Conservation (phyloP, 2,888 invertebrate genomes). For the Heteromyza rotundicornis region DNA sequence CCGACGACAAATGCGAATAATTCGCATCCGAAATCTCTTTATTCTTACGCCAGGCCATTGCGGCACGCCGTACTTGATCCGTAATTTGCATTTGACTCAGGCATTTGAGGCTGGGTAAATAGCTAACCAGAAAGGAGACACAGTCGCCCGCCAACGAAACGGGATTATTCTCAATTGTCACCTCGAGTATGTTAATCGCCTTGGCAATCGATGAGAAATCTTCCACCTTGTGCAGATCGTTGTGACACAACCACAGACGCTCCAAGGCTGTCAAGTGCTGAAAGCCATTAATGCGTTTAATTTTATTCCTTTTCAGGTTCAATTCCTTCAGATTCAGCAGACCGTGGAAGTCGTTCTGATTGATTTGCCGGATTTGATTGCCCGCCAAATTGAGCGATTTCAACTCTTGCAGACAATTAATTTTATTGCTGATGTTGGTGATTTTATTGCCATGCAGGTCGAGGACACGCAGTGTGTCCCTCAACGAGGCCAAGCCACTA, state of each 20-base stretch:
- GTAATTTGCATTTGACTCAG: slow-evolving; percentile 81
- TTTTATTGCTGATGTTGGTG: slow-evolving; percentile 60
- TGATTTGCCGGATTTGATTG: slow-evolving; percentile 82
- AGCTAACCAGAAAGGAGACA: slow-evolving; percentile 80
- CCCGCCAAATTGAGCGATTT: slow-evolving; percentile 93
- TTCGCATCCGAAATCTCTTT: slow-evolving; percentile 73
- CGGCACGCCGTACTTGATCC: slow-evolving; percentile 78
- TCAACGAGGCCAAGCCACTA: slow-evolving; percentile 52
- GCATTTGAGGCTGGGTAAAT: slow-evolving; percentile 74
- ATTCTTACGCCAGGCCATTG: slow-evolving; percentile 79
- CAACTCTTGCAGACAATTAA: slow-evolving; percentile 73
- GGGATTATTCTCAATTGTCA: slow-evolving; percentile 87
- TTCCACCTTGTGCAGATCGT: slow-evolving; percentile 74
- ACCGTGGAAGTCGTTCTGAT: slow-evolving; percentile 78
- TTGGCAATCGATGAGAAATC: slow-evolving; percentile 84
- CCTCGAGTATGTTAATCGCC: slow-evolving; percentile 77
- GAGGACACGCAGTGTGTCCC: slow-evolving; percentile 79
- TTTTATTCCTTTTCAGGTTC: slow-evolving; percentile 85
- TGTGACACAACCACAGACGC: slow-evolving; percentile 64
- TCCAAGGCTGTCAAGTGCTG: slow-evolving; percentile 77
- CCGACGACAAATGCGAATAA: slow-evolving; percentile 61
- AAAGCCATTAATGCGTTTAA: slow-evolving; percentile 81
- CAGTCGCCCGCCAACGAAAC: slow-evolving; percentile 82
- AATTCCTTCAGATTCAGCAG: slow-evolving; percentile 81
- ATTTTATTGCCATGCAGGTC: slow-evolving; percentile 95